Evolutionary conservation across 2,113 vertebrate species (phyloP).

Genomic region (Ivindomyrus marchei): DNA sequence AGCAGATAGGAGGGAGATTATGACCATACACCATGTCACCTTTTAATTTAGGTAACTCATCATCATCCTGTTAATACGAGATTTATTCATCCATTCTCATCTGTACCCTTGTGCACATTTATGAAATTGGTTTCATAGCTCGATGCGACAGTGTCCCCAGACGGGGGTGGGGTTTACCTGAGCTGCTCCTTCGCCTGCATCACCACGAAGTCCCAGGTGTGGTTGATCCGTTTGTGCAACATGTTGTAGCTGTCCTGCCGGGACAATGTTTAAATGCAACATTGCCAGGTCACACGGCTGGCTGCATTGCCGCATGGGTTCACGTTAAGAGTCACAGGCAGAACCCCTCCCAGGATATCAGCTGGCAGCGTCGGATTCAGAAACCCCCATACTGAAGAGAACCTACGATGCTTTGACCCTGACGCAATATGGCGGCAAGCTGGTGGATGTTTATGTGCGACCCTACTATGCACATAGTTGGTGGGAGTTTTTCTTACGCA

Average conservation of each 20-base stretch:
- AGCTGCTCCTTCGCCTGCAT: conserved; percentile 93
- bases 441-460: not conserved
- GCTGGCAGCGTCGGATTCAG: not conserved
- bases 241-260: conserved; percentile 75
- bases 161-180: conserved; percentile 57
- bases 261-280: not conserved
- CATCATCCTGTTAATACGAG: not conserved
- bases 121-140: not conserved
- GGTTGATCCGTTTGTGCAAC: conserved; percentile 82
- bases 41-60: not conserved
- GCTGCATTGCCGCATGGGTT: not conserved
- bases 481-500: not conserved
- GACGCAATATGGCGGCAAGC: not conserved
- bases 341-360: not conserved
- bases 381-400: not conserved
- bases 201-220: conserved; percentile 91
- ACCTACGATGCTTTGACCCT: not conserved
- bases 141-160: not conserved
- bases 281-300: not conserved
- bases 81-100: not conserved
- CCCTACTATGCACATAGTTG: not conserved
- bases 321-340: not conserved
- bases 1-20: not conserved
- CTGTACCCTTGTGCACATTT: not conserved
- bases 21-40: not conserved